Percentiles rank a stretch among this genome's conserved stretches.
Conservation (phyloP, 1,140 invertebrate genomes). For the Plectrocnemia conspersa region DNA sequence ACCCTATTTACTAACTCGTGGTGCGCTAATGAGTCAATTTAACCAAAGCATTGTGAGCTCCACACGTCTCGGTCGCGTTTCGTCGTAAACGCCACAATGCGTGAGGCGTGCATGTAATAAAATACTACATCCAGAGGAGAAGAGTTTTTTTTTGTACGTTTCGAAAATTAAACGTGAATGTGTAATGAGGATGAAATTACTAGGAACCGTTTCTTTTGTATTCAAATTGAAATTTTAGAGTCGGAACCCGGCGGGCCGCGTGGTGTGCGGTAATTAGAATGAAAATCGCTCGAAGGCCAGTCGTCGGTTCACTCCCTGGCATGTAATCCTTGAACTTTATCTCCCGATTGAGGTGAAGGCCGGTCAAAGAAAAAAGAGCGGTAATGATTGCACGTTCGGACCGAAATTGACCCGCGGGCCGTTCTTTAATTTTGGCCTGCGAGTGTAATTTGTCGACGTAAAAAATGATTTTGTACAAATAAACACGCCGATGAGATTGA, state of each 20-base stretch:
- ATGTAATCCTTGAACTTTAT: slow-evolving; percentile 21
- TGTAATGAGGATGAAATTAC: slow-evolving; percentile 29
- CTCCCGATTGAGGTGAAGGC: slow-evolving; percentile 12
- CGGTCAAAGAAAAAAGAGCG: too few species aligned
- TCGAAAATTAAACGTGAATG: slow-evolving; percentile 26
- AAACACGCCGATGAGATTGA: too few species aligned
- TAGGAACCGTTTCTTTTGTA: slow-evolving; percentile 28
- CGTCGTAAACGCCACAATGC: slow-evolving; percentile 13
- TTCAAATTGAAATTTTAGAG: slow-evolving; percentile 27
- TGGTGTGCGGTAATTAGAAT: slow-evolving; percentile 23
- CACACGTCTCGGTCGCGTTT: too few species aligned
- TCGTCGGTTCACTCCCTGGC: slow-evolving; percentile 11
- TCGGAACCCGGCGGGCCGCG: slow-evolving; percentile 13
- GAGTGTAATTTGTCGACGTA: too few species aligned
- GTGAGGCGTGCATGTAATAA: slow-evolving; percentile 5
- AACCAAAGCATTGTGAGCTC: too few species aligned
- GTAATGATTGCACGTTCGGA: too few species aligned
- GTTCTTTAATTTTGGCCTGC: too few species aligned
- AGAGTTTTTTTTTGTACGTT: slow-evolving; percentile 10
- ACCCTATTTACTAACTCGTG: too few species aligned
- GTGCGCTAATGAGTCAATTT: too few species aligned
- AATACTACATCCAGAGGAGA: neutral
- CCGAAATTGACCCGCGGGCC: too few species aligned
- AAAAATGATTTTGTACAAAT: too few species aligned
- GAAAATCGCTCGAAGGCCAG: slow-evolving; percentile 19